Evolutionary conservation across 1,140 invertebrate genomes (phyloP), one percentile per base, ranked within the genome.

Genomic region (Andrena cerasifolii): DNA sequence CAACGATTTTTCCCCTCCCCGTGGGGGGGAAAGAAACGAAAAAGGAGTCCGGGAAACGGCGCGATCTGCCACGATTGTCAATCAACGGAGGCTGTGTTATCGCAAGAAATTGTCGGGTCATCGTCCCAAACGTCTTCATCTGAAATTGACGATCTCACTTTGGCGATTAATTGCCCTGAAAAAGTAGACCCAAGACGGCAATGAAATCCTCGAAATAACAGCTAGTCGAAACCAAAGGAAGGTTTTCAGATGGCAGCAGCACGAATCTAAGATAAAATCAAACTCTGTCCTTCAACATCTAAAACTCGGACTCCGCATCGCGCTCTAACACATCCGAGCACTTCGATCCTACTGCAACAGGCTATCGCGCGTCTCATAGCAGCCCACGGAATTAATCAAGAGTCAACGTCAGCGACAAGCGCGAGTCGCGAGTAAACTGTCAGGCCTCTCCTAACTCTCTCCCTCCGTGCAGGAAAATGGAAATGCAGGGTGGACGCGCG

Each of bases 101-200:
- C 40, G 65, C 73, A 76, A 76, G 43, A 76, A 76, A 47, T 31
- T 24, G 18, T n/a, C 12, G 28, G 53, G 66, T 76, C 56, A 76
- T 76, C 73, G 65, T 58, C 26, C 36, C n/a, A 76, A 76, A 76
- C 65, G 65, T 76, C 73, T 76, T 76, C 63, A 76, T 76, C 45
- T 53, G 36, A 68, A 68, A 67, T 67, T 43, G 24, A 43, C 4
- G 3, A 47, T 14, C 16, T 65, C 18, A 14, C 12, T 16, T 28
- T 8, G 1, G 26, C 26, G 18, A 24, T 49, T 49, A 49, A 6
- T n/a, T 31, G 26, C n/a, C n/a, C n/a, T n/a, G n/a, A n/a, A n/a
- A n/a, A n/a, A n/a, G n/a, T n/a, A n/a, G n/a, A n/a, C n/a, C n/a
- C n/a, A n/a, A n/a, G n/a, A n/a, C n/a, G n/a, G n/a, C n/a, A n/a